Evolutionary conservation across 2,888 invertebrate species (phyloP).

Genomic region (Endomychus coccineus): DNA sequence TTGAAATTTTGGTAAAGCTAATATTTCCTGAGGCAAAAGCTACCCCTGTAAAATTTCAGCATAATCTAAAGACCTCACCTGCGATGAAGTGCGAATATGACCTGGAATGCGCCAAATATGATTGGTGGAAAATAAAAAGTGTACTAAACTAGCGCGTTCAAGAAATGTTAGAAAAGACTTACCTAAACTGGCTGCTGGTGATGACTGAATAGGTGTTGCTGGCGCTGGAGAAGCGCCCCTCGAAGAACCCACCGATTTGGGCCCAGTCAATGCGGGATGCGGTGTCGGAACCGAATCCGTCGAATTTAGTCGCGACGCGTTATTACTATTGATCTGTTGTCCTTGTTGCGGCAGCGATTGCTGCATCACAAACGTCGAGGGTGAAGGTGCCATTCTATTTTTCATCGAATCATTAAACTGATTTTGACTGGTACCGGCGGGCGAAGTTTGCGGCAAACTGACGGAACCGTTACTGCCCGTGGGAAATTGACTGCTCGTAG

Average conservation of each 20-base stretch:
- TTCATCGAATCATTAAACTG: constrained; percentile 56
- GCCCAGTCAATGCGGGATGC: constrained; percentile 51
- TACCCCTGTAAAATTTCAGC: too few relatives aligned
- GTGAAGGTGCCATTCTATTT: constrained; percentile 46
- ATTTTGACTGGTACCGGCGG: constrained; percentile 43
- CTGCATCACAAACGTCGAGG: constrained; percentile 31
- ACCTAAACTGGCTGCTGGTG: constrained; percentile 45
- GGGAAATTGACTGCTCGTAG: constrained; percentile 39
- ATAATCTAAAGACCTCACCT: too few relatives aligned
- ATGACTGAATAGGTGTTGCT: constrained; percentile 41
- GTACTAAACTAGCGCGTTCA: neutral
- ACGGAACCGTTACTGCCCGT: constrained; percentile 42
- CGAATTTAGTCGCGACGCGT: constrained; percentile 38
- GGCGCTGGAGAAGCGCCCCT: constrained; percentile 52
- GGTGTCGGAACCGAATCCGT: constrained; percentile 47
- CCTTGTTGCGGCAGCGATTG: constrained; percentile 35
- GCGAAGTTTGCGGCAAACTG: constrained; percentile 40
- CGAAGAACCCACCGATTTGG: constrained; percentile 55
- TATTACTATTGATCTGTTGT: constrained; percentile 43
- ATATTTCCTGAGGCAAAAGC: too few relatives aligned
- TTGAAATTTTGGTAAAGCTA: too few relatives aligned
- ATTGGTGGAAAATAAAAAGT: neutral
- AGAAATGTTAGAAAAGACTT: constrained; percentile 17
- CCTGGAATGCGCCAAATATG: too few relatives aligned
- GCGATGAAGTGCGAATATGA: too few relatives aligned